Base-by-base conservation (phyloP, 2,888 invertebrate species). In the Elmis aenea region DNA sequence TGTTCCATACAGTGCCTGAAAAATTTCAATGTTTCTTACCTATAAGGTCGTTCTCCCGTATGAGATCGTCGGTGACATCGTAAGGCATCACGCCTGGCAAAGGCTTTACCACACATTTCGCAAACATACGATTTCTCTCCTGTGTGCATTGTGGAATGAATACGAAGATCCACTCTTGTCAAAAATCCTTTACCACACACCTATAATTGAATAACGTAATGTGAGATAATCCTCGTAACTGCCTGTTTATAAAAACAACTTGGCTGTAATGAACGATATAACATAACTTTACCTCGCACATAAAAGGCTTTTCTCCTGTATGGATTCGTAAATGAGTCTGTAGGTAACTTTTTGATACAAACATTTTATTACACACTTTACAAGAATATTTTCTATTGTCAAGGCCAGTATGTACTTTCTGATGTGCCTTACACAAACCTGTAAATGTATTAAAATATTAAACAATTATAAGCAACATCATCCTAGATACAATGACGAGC, bases 121-220 rank as follows among this genome's bases (percentile, higher is more conserved):
- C 77, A 78, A 23, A 76, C 73, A 50, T 73, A 77, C 28, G 74
- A 74, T 46, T 77, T 77, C 49, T 77, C 76, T 1, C 77, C 77
- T 0, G 77, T 77, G 52, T 78, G 77, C 73, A 76, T 73, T 0
- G 76, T 77, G 3, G 73, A 71, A 52, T 78, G 77, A 28, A 76
- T 74, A 46, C 72, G 69, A 5, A 78, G 61, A 54, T 78, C 77
- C 0, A 76, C 76, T 2, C 75, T 59, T 0, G 77, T 76, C 5
- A 77, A 50, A 47, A 78, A 78, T 8, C 75, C 76, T 57, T 76
- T 76, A 1, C 75, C 75, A 50, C 77, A 77, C 2, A 67, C 66
- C 66, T 61, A 34, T 10, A 42, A 42, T 25, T 9, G 26, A 36
- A 18, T 25, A 5, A 2, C 10, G 5, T 25, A n/a, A n/a, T n/a